These are phyloP conservation scores for Styela clava DNA, from an alignment of 23 tunicate species.

Conservation along the genomic window DNA sequence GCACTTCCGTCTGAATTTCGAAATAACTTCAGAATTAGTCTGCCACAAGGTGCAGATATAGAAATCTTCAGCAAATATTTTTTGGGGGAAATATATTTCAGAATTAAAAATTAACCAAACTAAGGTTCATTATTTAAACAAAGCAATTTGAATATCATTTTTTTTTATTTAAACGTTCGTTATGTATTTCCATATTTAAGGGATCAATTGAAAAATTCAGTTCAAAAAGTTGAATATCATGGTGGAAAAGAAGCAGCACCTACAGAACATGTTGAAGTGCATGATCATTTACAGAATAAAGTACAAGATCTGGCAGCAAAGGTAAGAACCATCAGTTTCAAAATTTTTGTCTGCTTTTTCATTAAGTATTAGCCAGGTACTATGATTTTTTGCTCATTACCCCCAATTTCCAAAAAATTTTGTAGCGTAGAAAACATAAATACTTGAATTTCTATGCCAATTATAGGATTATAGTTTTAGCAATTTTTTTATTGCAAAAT, in stretches of 20 bases:
- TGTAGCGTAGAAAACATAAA: not conserved
- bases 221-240: conserved; percentile 51
- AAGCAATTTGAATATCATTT: no score
- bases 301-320: conserved; percentile 51
- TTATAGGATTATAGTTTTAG: not conserved
- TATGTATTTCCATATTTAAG: conserved; percentile 25
- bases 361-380: not conserved
- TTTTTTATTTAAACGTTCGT: no score
- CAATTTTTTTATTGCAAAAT: no score
- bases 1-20: no score
- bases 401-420: no score
- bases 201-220: conserved; percentile 57
- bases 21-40: no score
- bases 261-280: conserved; percentile 19
- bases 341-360: not conserved
- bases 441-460: not conserved
- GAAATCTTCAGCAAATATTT: no score
- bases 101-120: no score
- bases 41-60: no score
- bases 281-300: conserved; percentile 50
- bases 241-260: conserved; percentile 46
- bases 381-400: no score
- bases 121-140: no score
- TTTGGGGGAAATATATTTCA: no score
- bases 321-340: conserved; percentile 15